phyloP scores from a whole-genome alignment of 2,797 vertebrate genomes.

The Carcharodon carcharias region DNA sequence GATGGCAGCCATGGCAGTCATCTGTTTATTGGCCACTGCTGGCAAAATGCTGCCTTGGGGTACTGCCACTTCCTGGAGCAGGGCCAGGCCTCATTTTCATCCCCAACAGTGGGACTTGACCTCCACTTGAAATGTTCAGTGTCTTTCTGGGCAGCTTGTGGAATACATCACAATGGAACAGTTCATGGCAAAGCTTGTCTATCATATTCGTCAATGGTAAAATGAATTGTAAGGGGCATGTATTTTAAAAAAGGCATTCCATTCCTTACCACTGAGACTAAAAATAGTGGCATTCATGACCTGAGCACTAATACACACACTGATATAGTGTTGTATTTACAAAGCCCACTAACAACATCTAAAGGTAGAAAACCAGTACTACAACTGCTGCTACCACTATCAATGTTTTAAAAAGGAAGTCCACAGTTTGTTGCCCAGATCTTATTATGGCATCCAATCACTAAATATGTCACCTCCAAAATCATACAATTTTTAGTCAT shows the following conservation, averaged over 20 bases:
- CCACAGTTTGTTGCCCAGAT: background rate
- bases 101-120: too few relatives aligned
- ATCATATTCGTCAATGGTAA: background rate
- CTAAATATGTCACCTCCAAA: background rate
- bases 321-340: background rate
- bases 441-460: background rate
- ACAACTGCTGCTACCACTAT: background rate
- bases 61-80: background rate
- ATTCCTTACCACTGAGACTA: background rate
- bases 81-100: background rate
- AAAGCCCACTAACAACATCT: constrained; percentile 31
- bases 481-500: background rate
- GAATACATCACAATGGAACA: background rate
- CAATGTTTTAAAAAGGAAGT: background rate
- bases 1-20: too few relatives aligned
- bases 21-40: background rate
- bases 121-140: background rate
- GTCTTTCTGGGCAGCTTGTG: background rate
- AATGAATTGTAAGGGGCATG: background rate
- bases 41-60: background rate
- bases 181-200: background rate
- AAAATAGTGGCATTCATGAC: background rate
- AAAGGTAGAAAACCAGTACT: constrained; percentile 13
- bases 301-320: background rate
- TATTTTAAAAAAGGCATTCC: background rate